A percentile compares a stretch with the other conserved stretches of the same genome.
Conservation (phyloP, 1,140 invertebrate genomes). For the Habropoda laboriosa region DNA sequence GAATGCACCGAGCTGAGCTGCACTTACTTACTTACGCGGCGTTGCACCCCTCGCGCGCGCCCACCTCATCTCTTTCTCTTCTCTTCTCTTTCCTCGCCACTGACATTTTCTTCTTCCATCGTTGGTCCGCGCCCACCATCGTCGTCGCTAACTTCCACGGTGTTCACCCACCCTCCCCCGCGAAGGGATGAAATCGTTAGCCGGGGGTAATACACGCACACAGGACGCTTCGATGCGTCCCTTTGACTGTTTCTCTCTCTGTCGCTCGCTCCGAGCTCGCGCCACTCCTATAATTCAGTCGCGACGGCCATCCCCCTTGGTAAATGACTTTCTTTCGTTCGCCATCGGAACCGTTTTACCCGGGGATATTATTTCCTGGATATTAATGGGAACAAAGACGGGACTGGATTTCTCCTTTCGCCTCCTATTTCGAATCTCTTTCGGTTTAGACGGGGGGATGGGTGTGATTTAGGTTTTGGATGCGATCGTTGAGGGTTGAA, state of each 20-base stretch:
- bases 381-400: neutral
- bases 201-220: conserved; percentile 14
- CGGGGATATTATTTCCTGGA: conserved; percentile 1
- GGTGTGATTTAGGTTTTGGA: too few species aligned
- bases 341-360: conserved; percentile 5
- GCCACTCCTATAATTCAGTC: conserved; percentile 8
- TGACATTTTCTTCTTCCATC: conserved; percentile 28
- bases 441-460: neutral
- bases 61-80: neutral
- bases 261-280: too few species aligned
- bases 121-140: neutral
- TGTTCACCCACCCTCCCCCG: conserved; percentile 1
- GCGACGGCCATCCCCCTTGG: neutral
- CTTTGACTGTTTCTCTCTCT: too few species aligned
- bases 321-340: conserved; percentile 31
- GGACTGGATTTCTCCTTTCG: neutral
- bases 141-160: neutral
- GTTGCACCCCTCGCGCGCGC: conserved; percentile 16
- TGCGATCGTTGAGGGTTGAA: too few species aligned
- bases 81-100: conserved; percentile 15
- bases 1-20: conserved; percentile 49
- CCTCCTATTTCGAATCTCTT: neutral
- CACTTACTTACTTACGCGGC: conserved; percentile 39
- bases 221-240: conserved; percentile 12
- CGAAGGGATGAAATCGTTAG: conserved; percentile 59